A percentile compares a stretch with the other conserved stretches of the same genome.
Evolutionary conservation across 1,140 invertebrate species (phyloP).

Genomic region (Lepidurus couesii): DNA sequence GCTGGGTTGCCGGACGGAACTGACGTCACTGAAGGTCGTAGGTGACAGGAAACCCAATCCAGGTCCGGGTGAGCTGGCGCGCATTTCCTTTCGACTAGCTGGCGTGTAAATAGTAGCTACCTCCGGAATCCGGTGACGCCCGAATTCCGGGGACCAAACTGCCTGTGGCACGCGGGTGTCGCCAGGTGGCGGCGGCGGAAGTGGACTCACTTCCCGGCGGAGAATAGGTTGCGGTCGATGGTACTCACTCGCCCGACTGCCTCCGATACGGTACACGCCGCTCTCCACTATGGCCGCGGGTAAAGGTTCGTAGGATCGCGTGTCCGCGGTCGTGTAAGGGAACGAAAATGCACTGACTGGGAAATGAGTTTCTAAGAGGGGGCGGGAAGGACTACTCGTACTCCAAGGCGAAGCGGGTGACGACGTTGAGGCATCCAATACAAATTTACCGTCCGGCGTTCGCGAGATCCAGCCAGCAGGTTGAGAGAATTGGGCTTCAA

Average conservation of each 20-base stretch:
- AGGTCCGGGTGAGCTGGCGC: slow-evolving; percentile 58
- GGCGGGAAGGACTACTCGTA: background rate
- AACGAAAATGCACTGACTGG: slow-evolving; percentile 4
- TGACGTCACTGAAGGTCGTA: slow-evolving; percentile 65
- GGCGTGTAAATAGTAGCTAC: slow-evolving; percentile 31
- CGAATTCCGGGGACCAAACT: slow-evolving; percentile 38
- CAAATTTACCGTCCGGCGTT: slow-evolving; percentile 65
- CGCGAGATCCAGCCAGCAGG: slow-evolving; percentile 60
- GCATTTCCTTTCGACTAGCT: slow-evolving; percentile 1
- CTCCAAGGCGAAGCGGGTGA: background rate
- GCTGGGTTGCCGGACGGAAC: slow-evolving; percentile 72
- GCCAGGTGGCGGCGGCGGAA: slow-evolving; percentile 16
- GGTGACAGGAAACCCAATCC: slow-evolving; percentile 53
- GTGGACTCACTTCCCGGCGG: slow-evolving; percentile 30
- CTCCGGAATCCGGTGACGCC: slow-evolving; percentile 37
- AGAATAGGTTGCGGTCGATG: slow-evolving; percentile 31
- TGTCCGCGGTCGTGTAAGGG: slow-evolving; percentile 3
- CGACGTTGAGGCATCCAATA: slow-evolving; percentile 48
- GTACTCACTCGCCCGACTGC: slow-evolving; percentile 14
- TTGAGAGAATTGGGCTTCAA: slow-evolving; percentile 34
- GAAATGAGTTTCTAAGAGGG: slow-evolving; percentile 7
- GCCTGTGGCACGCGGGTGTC: slow-evolving; percentile 24
- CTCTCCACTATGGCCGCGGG: slow-evolving; percentile 34
- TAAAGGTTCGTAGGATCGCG: background rate
- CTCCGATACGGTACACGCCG: slow-evolving; percentile 35